A percentile compares a stretch with the other conserved stretches of the same genome.
Evolutionary conservation across 92 coral and sea anemone genomes (phyloP).

Genomic region (Heliopora coerulea): DNA sequence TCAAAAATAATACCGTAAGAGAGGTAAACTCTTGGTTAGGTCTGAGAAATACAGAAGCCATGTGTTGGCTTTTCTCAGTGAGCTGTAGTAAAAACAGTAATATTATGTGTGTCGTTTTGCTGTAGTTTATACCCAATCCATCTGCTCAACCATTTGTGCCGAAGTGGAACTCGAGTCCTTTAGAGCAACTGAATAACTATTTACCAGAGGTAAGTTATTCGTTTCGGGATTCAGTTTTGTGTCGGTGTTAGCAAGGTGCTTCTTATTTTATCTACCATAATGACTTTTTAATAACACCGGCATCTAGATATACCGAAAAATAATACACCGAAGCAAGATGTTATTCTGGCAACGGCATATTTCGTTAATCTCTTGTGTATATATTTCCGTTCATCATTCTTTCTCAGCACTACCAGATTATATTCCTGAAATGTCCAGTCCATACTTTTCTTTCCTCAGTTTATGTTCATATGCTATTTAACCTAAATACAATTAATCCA

Average conservation of each 20-base stretch:
- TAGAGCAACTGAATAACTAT: slow-evolving; percentile 71
- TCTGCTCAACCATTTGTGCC: slow-evolving; percentile 99
- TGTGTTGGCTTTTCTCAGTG: neutral
- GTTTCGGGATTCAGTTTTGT: neutral
- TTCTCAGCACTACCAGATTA: too few species aligned
- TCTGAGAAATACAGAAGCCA: neutral
- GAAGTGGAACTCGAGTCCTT: slow-evolving; percentile 81
- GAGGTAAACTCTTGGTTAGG: neutral
- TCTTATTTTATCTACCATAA: neutral
- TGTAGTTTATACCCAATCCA: slow-evolving; percentile 95
- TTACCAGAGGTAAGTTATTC: slow-evolving; percentile 27
- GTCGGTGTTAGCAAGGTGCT: neutral
- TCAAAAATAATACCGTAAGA: neutral
- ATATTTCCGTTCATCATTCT: too few species aligned
- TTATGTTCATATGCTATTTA: too few species aligned
- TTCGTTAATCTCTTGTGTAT: too few species aligned
- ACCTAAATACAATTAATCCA: too few species aligned
- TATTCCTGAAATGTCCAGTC: too few species aligned
- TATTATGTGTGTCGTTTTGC: slow-evolving; percentile 8
- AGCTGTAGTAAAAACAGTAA: neutral
- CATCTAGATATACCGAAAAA: too few species aligned
- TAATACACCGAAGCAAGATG: too few species aligned
- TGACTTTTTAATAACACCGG: neutral
- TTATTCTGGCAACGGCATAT: too few species aligned
- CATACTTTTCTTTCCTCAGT: too few species aligned